These are phyloP conservation scores for Perca fluviatilis DNA, from an alignment of 2,113 vertebrate species.

Conservation along the genomic window DNA sequence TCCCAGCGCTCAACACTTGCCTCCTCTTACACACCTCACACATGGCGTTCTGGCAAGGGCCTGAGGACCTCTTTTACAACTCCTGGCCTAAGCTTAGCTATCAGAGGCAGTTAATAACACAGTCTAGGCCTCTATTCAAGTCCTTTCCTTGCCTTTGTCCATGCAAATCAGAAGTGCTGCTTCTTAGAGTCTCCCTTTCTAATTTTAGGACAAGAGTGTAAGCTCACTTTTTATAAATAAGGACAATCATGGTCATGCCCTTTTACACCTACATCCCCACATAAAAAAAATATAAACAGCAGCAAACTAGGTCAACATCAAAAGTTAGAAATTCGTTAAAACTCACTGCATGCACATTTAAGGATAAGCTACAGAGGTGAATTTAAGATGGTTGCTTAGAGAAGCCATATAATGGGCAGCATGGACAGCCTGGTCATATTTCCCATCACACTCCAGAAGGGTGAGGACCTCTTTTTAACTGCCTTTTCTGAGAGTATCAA, in stretches of 20 bases:
- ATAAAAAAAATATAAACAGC: neutral
- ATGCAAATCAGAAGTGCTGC: neutral
- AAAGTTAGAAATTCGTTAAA: conserved; percentile 8
- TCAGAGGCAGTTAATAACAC: conserved; percentile 9
- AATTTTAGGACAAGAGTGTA: neutral
- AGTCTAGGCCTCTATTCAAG: neutral
- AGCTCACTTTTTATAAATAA: conserved; percentile 1
- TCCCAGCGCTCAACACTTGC: conserved; percentile 68
- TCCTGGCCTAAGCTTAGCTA: neutral
- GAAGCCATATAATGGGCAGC: conserved; percentile 21
- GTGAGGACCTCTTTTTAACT: conserved; percentile 21
- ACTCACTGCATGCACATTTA: conserved; percentile 13
- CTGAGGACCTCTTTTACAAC: conserved; percentile 40
- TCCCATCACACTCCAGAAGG: neutral
- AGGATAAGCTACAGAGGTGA: conserved; percentile 15
- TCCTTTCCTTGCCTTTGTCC: neutral
- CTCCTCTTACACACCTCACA: conserved; percentile 66
- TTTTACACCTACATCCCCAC: neutral
- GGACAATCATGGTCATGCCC: neutral
- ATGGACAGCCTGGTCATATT: conserved; percentile 21
- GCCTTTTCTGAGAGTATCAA: conserved; percentile 13
- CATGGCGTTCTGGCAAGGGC: conserved; percentile 13
- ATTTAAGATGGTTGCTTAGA: conserved; percentile 2
- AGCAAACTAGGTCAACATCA: neutral
- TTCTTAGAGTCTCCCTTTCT: neutral